A percentile compares a stretch with the other conserved stretches of the same genome.
These are phyloP conservation scores for Ptychobarbus kaznakovi DNA, from an alignment of 2,797 vertebrate species.

Conservation along the genomic window DNA sequence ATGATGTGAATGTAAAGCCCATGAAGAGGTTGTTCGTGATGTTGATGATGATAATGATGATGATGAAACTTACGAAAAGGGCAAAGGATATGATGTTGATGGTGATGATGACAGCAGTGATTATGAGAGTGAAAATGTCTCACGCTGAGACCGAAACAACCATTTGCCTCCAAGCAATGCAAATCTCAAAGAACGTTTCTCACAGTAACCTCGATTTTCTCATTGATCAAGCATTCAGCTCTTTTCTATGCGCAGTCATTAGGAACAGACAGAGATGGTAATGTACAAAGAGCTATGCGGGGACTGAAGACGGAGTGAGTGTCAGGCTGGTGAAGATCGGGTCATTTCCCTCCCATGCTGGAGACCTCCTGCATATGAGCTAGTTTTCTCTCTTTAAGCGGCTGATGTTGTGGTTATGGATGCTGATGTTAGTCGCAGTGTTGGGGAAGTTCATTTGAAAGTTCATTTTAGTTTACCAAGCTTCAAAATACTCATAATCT, in stretches of 20 bases:
- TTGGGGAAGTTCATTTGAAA: constrained; percentile 20
- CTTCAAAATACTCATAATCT: constrained; percentile 3
- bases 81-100: constrained; percentile 33
- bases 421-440: constrained; percentile 36
- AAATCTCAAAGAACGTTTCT: constrained; percentile 34
- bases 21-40: constrained; percentile 29
- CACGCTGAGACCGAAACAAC: constrained; percentile 33
- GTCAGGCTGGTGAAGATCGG: constrained; percentile 63
- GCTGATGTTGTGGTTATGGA: constrained; percentile 54
- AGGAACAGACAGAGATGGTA: constrained; percentile 36
- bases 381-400: constrained; percentile 59
- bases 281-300: constrained; percentile 38
- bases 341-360: constrained; percentile 69
- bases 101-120: constrained; percentile 51
- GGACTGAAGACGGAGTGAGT: constrained; percentile 60
- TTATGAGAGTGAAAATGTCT: constrained; percentile 42
- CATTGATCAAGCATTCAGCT: constrained; percentile 41
- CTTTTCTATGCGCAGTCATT: constrained; percentile 33
- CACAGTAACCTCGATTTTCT: constrained; percentile 33
- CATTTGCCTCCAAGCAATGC: constrained; percentile 47
- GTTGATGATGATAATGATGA: constrained; percentile 28
- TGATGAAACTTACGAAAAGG: constrained; percentile 37
- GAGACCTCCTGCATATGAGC: constrained; percentile 49
- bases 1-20: constrained; percentile 28
- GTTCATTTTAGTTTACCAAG: neutral